phyloP scores from a whole-genome alignment of 2,797 vertebrate species.

The Cuniculus paca region DNA sequence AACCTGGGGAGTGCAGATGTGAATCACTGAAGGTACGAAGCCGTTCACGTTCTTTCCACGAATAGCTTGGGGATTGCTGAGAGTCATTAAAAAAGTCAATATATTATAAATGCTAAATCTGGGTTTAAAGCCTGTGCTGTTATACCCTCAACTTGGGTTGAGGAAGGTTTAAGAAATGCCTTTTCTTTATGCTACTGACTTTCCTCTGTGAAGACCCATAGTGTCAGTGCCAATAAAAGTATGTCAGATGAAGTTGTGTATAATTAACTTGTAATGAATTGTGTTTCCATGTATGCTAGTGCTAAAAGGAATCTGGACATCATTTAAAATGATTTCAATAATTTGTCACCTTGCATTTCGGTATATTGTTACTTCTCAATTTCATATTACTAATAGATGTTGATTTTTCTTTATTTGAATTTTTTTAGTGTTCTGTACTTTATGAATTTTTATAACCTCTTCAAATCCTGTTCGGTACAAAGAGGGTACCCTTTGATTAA shows the following conservation, averaged over 20 bases:
- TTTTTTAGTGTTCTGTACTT: conserved; percentile 8
- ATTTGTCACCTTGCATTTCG: conserved; percentile 39
- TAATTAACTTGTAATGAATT: background rate
- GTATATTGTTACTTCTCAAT: background rate
- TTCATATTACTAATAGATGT: background rate
- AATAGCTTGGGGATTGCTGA: conserved; percentile 13
- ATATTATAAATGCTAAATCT: background rate
- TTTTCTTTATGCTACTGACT: background rate
- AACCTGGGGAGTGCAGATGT: background rate
- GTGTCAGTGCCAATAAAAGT: background rate
- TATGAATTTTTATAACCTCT: background rate
- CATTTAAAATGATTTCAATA: conserved; percentile 41
- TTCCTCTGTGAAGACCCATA: background rate
- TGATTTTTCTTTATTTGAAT: background rate
- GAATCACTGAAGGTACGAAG: background rate
- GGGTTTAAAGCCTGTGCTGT: background rate
- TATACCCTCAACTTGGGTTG: background rate
- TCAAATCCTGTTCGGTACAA: background rate
- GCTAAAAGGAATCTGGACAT: background rate
- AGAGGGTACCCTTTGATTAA: background rate
- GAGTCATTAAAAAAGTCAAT: background rate
- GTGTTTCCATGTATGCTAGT: background rate
- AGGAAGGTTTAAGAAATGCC: background rate
- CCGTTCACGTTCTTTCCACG: background rate
- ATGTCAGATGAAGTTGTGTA: background rate